Base-by-base conservation (phyloP, 2,888 invertebrate species). In the Campoplex capitator region DNA sequence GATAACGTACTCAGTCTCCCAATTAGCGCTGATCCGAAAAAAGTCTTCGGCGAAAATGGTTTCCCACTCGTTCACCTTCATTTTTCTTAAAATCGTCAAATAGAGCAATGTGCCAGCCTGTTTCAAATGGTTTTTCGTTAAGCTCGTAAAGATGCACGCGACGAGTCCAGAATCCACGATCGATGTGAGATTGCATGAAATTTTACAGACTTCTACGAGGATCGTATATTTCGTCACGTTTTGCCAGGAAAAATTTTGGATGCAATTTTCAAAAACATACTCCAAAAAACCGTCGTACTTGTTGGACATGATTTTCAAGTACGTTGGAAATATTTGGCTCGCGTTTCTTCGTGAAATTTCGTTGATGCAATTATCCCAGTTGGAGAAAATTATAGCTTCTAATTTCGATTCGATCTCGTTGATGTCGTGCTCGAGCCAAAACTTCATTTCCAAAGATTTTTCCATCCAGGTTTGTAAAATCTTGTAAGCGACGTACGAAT, bases 61-160 rank as follows among this genome's bases (percentile, higher is more conserved):
- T 88, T 92, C 94, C 96, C 96, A 96, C 70, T 95, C 93, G 42
- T 93, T 91, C 80, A 94, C 93, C 74, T 92, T 91, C 11, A 95
- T 87, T 88, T 95, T 95, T 38, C 95, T 95, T 35, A 95, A 89
- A 85, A 96, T 92, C 35, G 94, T 93, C 91, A 93, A 95, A 89
- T 96, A 97, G 93, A 96, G 95, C 90, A 96, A 96, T 71, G 96
- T 95, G 35, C 96, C 96, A 51, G 96, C 95, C 32, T 96, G 95
- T 6, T 96, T 95, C 51, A 97, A 93, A 84, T 96, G 95, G 86
- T 95, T 94, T 92, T 95, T 95, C 76, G 95, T 91, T 86, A 96
- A 92, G 88, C 95, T 95, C 51, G 88, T 91, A 45, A 91, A 90
- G n/a, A 93, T 80, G 32, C 88, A 87, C 16, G 89, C 80, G 67